Evolutionary conservation across 2,888 invertebrate species (phyloP), one percentile per base, ranked within the genome.

Genomic region (Chrysolina americana): DNA sequence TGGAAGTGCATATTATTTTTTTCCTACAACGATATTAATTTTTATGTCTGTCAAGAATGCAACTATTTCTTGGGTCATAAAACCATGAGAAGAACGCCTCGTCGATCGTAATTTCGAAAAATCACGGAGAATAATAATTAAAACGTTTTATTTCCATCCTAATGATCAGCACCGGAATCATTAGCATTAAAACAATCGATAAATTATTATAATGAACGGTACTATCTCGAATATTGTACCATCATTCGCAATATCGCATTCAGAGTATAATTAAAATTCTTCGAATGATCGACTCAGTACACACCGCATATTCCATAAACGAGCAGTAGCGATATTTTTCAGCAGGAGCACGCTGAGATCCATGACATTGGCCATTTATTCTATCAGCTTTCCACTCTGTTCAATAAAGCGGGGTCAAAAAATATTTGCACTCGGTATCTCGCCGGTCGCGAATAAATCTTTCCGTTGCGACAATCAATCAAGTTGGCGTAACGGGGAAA

Each of bases 201-300:
- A 53, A 68, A 68, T 68, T 68, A 68, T 53, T 68, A 17, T 68
- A 68, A 68, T 68, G 68, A 56, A 53, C 28, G 19, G 41, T 50
- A 66, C 50, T 66, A 66, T 50, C 48, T 66, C 19, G 66, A 50
- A 66, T 66, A 66, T 66, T 50, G 66, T 66, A 66, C 66, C 17
- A 66, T 28, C 66, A 50, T 66, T 66, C 36, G 66, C 66, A 36
- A 66, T 66, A 66, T 66, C 66, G 66, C 44, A 66, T 68, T 41
- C 28, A 53, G 36, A 53, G 68, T 53, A 68, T 68, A 68, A 68
- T 68, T 68, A 68, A 68, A 36, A 68, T 68, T 68, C 68, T 53
- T 68, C 36, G 53, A 68, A 68, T 53, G 68, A 68, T 68, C 68
- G 68, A 68, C 36, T 68, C 53, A 17, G 41, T 41, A 53, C 53